Percentiles rank a stretch among this genome's conserved stretches.
Conservation (phyloP, 1,140 invertebrate genomes). For the Sarcophaga bullata region DNA sequence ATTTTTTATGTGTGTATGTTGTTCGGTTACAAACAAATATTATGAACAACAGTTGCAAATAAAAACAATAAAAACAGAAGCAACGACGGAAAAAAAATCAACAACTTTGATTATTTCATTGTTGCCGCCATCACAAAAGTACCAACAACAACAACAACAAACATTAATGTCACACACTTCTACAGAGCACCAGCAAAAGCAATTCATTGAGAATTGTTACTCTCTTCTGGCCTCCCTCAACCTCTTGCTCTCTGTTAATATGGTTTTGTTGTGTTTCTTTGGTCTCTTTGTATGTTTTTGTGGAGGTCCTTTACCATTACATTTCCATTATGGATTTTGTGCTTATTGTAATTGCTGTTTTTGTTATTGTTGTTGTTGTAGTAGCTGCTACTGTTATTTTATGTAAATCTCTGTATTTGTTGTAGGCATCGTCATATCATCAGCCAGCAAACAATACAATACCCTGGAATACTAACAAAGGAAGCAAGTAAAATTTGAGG, state of each 20-base stretch:
- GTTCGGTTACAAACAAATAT: too few species aligned
- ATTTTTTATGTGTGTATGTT: too few species aligned
- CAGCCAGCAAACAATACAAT: background rate
- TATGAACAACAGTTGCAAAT: too few species aligned
- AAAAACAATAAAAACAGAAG: background rate
- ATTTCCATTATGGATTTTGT: constrained; percentile 5
- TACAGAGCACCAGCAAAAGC: too few species aligned
- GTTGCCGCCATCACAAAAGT: background rate
- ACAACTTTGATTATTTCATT: constrained; percentile 10
- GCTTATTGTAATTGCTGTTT: background rate
- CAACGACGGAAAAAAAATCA: background rate
- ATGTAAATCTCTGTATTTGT: background rate
- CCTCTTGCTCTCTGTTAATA: too few species aligned
- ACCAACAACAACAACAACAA: background rate
- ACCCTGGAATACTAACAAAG: too few species aligned
- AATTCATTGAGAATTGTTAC: too few species aligned
- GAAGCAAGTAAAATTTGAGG: too few species aligned
- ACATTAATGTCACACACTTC: constrained; percentile 6
- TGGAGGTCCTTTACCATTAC: background rate
- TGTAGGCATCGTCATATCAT: background rate
- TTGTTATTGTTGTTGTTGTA: background rate
- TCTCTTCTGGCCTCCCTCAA: too few species aligned
- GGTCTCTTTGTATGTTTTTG: background rate
- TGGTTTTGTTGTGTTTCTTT: background rate
- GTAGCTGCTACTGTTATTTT: background rate